A percentile compares a stretch with the other conserved stretches of the same genome.
Evolutionary conservation across 1,140 invertebrate genomes (phyloP).

Genomic region (Diabrotica virgifera): DNA sequence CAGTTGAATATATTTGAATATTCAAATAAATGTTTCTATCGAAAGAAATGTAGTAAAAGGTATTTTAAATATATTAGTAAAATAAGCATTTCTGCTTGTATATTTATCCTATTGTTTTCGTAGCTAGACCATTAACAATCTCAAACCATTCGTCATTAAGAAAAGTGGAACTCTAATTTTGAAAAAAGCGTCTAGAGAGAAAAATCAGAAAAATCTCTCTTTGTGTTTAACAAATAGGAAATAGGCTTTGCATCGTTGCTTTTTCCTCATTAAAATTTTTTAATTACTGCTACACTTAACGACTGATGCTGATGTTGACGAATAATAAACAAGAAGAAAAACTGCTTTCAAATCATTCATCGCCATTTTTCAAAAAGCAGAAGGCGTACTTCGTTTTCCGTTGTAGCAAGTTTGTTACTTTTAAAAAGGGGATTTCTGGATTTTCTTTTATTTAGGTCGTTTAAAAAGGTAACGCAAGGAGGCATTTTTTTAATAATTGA

Average conservation of each 20-base stretch:
- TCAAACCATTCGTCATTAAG: neutral
- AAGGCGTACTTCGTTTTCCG: neutral
- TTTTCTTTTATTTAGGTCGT: too few relatives aligned
- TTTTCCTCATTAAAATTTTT: slow-evolving; percentile 1
- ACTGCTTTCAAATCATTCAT: slow-evolving; percentile 1
- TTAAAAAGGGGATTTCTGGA: neutral
- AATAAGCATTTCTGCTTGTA: too few relatives aligned
- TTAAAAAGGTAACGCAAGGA: too few relatives aligned
- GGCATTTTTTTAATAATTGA: too few relatives aligned
- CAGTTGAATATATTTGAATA: too few relatives aligned
- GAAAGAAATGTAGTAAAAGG: too few relatives aligned
- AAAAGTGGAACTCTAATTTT: neutral
- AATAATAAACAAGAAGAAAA: neutral
- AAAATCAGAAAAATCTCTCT: neutral
- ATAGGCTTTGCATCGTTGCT: slow-evolving; percentile 1
- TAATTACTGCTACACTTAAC: slow-evolving; percentile 3
- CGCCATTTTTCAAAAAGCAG: slow-evolving; percentile 1
- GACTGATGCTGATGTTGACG: neutral
- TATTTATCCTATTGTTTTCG: neutral
- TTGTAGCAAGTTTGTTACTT: neutral
- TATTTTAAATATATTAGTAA: too few relatives aligned
- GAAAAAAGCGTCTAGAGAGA: neutral
- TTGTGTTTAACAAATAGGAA: slow-evolving; percentile 1
- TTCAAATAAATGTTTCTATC: too few relatives aligned
- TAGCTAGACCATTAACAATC: neutral